phyloP scores from a whole-genome alignment of 2,797 vertebrate genomes.

The Smutsia temminckii region DNA sequence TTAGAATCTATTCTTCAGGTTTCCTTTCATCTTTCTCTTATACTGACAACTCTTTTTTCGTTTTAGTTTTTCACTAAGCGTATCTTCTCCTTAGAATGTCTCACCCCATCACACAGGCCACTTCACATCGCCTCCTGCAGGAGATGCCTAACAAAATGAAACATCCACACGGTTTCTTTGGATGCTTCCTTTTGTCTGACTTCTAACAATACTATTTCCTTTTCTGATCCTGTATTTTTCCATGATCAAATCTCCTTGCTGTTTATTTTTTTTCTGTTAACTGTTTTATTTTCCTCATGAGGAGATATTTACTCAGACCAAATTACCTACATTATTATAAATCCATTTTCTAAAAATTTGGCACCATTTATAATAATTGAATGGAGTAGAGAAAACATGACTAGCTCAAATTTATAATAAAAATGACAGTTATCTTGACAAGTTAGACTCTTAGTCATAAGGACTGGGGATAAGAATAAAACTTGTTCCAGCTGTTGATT shows the following conservation, averaged over 20 bases:
- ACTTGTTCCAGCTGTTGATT: conserved; percentile 28
- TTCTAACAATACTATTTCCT: neutral
- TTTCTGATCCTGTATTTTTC: neutral
- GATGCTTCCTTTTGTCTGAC: neutral
- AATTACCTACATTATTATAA: neutral
- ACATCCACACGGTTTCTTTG: neutral
- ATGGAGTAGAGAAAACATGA: conserved; percentile 2
- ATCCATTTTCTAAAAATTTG: neutral
- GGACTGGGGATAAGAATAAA: conserved; percentile 12
- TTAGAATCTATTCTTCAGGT: neutral
- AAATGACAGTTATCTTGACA: conserved; percentile 21
- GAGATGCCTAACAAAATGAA: neutral
- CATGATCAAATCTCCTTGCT: neutral
- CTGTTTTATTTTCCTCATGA: neutral
- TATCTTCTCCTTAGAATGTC: neutral
- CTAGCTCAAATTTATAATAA: neutral
- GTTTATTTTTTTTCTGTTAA: neutral
- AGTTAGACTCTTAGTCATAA: conserved; percentile 26
- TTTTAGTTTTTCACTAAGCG: neutral
- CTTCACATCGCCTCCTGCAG: neutral
- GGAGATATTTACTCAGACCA: neutral
- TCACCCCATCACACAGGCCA: neutral
- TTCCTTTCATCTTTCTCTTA: neutral
- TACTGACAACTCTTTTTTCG: neutral
- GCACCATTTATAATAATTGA: neutral